Evolutionary conservation across 2,113 vertebrate species (phyloP), one percentile per base, ranked within the genome.

Genomic region (Nestor notabilis): DNA sequence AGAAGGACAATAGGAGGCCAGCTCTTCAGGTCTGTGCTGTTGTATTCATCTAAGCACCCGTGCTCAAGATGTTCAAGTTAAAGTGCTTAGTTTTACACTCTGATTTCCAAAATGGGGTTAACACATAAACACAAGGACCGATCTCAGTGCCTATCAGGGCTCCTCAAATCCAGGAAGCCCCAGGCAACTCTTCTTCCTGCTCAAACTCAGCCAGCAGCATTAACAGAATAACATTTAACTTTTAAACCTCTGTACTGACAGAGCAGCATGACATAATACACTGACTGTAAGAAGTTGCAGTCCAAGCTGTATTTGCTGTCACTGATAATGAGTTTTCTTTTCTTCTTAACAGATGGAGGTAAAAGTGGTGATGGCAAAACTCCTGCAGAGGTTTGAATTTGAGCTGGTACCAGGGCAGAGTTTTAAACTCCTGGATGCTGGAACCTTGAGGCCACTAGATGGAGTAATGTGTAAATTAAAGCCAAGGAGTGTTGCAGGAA

Each of bases 331-430:
- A 52, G 12, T 91, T 95, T 94, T n/a, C 6, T 78, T 87, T 96
- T 87, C 25, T 91, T 87, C 63, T 71, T 81, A 75, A 68, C 97
- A 99, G 99, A 99, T 99, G 98, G 99, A 99, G 93, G 99, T 98
- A 0, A 99, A 99, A 97, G 98, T 99, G 79, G 98, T 99, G 77
- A 98, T 99, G 98, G 99, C 99, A 74, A 99, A 99, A 96, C 94
- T 99, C 84, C 91, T 99, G 77, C 99, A 99, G 98, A 98, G 99
- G 97, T 99, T 99, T 85, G 98, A 99, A 60, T 98, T 99, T 95
- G 97, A 96, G 56, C 97, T 99, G 20, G 94, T 97, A 20, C 98
- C 98, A 0, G 99, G 98, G 55, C 98, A 99, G 98, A 98, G 97
- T 63, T 99, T 98, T 47, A 97, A 98, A 27, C 93, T 99, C 55